Conservation (phyloP, 2,113 vertebrate genomes). For the Psilopogon haemacephalus region DNA sequence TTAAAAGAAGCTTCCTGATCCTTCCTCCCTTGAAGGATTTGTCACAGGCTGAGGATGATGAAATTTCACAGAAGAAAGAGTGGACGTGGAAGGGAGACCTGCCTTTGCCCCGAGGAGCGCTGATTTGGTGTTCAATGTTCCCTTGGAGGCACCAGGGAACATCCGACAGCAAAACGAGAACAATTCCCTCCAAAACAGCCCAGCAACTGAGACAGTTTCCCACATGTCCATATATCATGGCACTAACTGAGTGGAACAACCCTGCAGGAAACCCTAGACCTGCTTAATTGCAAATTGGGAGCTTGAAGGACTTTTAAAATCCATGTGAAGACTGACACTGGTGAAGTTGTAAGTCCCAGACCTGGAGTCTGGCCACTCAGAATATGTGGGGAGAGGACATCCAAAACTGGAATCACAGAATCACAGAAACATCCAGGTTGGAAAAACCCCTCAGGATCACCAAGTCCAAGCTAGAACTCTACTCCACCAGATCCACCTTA, state of each 20-base stretch:
- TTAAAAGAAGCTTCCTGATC: background rate
- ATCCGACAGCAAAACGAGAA: background rate
- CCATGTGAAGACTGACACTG: rapidly evolving
- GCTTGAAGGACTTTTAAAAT: background rate
- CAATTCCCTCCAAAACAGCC: background rate
- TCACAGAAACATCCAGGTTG: too few relatives aligned
- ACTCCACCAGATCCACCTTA: too few relatives aligned
- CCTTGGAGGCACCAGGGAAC: background rate
- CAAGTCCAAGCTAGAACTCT: too few relatives aligned
- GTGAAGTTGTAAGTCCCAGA: background rate
- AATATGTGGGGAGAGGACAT: background rate
- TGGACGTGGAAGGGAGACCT: background rate
- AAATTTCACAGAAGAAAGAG: background rate
- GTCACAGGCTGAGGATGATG: background rate
- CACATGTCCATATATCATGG: background rate
- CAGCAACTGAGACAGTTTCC: background rate
- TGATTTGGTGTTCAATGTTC: background rate
- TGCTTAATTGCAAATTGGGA: background rate
- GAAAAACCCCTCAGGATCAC: too few relatives aligned
- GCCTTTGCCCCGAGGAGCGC: background rate
- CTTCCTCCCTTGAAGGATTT: background rate
- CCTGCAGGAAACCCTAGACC: background rate
- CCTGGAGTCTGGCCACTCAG: background rate
- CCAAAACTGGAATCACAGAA: background rate
- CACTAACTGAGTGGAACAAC: background rate